phyloP scores from a whole-genome alignment of 2,797 vertebrate genomes.

The Bovichtus diacanthus region DNA sequence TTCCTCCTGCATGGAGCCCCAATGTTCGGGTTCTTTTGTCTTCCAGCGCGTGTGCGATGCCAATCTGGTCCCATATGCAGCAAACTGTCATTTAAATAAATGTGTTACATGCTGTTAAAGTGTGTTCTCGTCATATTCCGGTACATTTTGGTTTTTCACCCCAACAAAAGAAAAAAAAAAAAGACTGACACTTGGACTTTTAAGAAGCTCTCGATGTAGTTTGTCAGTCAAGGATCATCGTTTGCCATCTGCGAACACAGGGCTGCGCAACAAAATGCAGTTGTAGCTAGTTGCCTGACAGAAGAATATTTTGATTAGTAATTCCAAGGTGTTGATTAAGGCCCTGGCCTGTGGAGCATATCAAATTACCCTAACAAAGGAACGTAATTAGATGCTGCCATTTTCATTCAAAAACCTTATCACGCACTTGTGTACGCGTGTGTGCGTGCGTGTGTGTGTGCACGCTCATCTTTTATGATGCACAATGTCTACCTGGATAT shows the following conservation, averaged over 20 bases:
- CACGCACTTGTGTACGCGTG: conserved; percentile 38
- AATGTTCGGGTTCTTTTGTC: no score
- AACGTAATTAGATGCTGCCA: conserved; percentile 78
- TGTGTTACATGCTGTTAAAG: no score
- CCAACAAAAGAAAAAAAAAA: no score
- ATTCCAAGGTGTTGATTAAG: conserved; percentile 76
- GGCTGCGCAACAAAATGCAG: no score
- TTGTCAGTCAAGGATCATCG: no score
- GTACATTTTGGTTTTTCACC: background rate
- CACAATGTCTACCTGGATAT: conserved; percentile 27
- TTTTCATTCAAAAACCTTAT: conserved; percentile 68
- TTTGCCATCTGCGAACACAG: no score
- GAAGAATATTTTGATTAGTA: conserved; percentile 69
- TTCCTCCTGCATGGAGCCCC: no score
- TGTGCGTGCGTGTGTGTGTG: conserved; percentile 20
- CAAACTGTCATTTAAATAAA: no score
- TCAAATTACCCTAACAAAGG: conserved; percentile 80
- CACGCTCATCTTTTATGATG: conserved; percentile 19
- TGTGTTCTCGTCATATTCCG: background rate
- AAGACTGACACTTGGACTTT: no score
- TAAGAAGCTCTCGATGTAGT: background rate
- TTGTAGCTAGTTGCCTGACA: no score
- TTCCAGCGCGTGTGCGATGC: no score
- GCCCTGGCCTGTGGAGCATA: conserved; percentile 54
- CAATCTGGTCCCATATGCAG: no score